Evolutionary conservation across 2,113 vertebrate species (phyloP).

Genomic region (Syrrhaptes paradoxus): DNA sequence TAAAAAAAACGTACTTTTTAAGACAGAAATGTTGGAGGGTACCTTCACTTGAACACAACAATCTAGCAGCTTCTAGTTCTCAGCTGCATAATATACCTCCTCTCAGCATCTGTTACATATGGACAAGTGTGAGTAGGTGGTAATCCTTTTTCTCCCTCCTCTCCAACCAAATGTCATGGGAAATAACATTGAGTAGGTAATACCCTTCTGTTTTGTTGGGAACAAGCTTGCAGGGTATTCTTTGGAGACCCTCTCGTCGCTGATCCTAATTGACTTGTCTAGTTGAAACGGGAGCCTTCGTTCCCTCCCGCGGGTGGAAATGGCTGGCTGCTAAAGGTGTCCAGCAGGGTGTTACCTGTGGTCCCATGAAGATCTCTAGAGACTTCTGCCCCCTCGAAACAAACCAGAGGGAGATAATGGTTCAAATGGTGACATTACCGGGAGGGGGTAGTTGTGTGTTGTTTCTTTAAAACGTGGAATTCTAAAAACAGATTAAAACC

Average conservation of each 20-base stretch:
- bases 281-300: constrained; percentile 40
- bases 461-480: neutral
- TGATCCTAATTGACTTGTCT: constrained; percentile 44
- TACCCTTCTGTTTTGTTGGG: constrained; percentile 57
- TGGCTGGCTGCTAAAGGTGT: neutral
- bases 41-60: constrained; percentile 15
- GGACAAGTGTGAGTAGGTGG: constrained; percentile 60
- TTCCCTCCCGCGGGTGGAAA: neutral
- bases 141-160: neutral
- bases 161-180: constrained; percentile 63
- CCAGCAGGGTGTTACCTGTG: neutral
- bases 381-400: neutral
- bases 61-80: constrained; percentile 30
- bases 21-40: constrained; percentile 6
- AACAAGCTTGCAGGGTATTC: constrained; percentile 34
- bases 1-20: neutral
- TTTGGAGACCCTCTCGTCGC: constrained; percentile 26
- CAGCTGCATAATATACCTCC: constrained; percentile 52
- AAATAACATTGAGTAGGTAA: constrained; percentile 58
- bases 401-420: neutral
- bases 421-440: neutral
- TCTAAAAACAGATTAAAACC: neutral
- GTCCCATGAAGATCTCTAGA: neutral
- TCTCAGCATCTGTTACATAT: constrained; percentile 49
- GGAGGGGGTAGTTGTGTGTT: neutral